Base-by-base conservation (phyloP, 2,888 invertebrate species). In the Taenaris catops region DNA sequence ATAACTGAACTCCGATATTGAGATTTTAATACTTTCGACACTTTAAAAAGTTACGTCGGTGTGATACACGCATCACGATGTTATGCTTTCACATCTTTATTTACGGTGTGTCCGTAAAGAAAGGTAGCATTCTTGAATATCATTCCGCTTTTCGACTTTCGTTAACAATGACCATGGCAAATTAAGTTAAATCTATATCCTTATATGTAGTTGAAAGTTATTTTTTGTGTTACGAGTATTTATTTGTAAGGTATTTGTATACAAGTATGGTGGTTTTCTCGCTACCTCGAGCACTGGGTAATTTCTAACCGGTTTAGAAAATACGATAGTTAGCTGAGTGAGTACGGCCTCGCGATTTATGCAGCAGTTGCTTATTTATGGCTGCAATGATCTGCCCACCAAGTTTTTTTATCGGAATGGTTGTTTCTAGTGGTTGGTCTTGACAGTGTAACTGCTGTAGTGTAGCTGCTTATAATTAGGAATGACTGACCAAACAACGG, bases 261-360 rank as follows among this genome's bases (percentile, higher is more conserved):
- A 25, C 35, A 71, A 70, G 67, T 64, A 68, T 67, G 69, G 70
- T 72, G 75, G 76, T 83, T 81, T 83, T 80, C 81, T 80, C 78
- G 74, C 71, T 69, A 84, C 79, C 78, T 81, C 83, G 80, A 83
- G 81, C 81, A 84, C 63, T 83, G 63, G 80, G 79, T 75, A 83
- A 79, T 86, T 84, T 86, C 84, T 86, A 86, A 84, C 84, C 78
- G 83, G 86, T 86, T 81, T 84, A 84, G 86, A 84, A 84, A 84
- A 83, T 71, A 66, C 72, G 67, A 72, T 39, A 55, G 55, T 49
- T n/a, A n/a, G n/a, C n/a, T n/a, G n/a, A n/a, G n/a, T n/a, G 40
- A 53, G 60, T 64, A 54, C 50, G 53, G 51, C 51, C 43, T 38
- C 51, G 41, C 41, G 59, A 68, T 63, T 67, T 67, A 29, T 12